A percentile compares a stretch with the other conserved stretches of the same genome.
Evolutionary conservation across 37 sponge, comb jelly and placozoan species (phyloP).

Genomic region (Halichondria panicea): DNA sequence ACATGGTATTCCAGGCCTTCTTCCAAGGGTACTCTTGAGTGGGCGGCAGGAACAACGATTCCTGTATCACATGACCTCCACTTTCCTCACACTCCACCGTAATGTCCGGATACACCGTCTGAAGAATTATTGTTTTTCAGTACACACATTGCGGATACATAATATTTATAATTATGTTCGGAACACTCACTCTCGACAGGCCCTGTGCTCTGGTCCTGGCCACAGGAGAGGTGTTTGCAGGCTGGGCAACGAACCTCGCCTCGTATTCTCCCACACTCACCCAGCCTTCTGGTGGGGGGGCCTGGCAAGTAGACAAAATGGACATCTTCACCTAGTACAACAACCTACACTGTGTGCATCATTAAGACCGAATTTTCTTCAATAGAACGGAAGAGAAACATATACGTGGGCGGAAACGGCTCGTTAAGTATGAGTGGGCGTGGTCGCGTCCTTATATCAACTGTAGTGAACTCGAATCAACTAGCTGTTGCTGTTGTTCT

Average conservation of each 20-base stretch:
- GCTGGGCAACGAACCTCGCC: slow-evolving; percentile 4
- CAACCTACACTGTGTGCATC: too few species aligned
- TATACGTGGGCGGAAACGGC: too few species aligned
- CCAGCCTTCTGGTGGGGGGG: slow-evolving; percentile 8
- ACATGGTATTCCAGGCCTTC: slow-evolving; percentile 33
- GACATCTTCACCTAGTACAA: not conserved
- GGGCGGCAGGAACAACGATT: slow-evolving; percentile 14
- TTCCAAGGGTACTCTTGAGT: slow-evolving; percentile 21
- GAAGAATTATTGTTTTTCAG: too few species aligned
- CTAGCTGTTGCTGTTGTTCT: too few species aligned
- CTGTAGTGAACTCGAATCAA: too few species aligned
- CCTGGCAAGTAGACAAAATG: not conserved
- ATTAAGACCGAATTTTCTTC: too few species aligned
- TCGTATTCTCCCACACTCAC: slow-evolving; percentile 31
- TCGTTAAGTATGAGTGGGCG: too few species aligned
- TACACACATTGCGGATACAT: too few species aligned
- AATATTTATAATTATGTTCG: too few species aligned
- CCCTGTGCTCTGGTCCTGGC: slow-evolving; percentile 4
- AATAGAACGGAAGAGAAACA: too few species aligned
- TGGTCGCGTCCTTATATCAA: too few species aligned
- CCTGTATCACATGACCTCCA: not conserved
- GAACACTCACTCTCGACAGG: too few species aligned
- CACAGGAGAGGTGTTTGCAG: not conserved
- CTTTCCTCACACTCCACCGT: not conserved
- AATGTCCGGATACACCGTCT: not conserved